Evolutionary conservation across 2,797 vertebrate species (phyloP).

Genomic region (Discoglossus pictus): DNA sequence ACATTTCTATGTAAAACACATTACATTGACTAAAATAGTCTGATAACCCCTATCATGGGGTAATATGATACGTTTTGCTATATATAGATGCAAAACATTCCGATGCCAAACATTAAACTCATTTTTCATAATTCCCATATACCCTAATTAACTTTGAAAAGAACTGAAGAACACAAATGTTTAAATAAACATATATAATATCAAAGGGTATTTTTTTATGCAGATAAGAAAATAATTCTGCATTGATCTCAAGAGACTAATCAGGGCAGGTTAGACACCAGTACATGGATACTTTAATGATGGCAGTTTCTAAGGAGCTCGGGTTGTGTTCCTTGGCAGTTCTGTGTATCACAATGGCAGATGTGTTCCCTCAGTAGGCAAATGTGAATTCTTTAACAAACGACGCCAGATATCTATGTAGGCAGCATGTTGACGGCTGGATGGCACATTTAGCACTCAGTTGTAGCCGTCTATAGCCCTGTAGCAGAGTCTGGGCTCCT

Average conservation of each 20-base stretch:
- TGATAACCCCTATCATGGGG: too few relatives aligned
- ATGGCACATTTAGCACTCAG: slow-evolving; percentile 15
- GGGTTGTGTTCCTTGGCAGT: not conserved
- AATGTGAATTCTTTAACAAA: not conserved
- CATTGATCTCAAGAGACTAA: slow-evolving; percentile 7
- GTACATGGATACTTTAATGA: slow-evolving; percentile 4
- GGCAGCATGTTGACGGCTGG: slow-evolving; percentile 5
- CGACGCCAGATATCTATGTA: slow-evolving; percentile 10
- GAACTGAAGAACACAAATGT: too few relatives aligned
- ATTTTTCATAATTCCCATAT: too few relatives aligned
- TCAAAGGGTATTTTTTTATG: not conserved
- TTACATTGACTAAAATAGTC: too few relatives aligned
- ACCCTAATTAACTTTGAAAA: too few relatives aligned
- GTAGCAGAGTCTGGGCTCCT: not conserved
- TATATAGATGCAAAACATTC: too few relatives aligned
- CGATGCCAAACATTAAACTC: too few relatives aligned
- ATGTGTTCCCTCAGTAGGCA: not conserved
- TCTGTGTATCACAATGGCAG: not conserved
- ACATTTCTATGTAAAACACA: too few relatives aligned
- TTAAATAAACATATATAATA: not conserved
- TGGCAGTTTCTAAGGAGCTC: slow-evolving; percentile 9
- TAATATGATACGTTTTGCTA: too few relatives aligned
- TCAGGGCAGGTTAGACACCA: slow-evolving; percentile 2
- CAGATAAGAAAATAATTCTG: not conserved
- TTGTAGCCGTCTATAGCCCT: not conserved